These are phyloP conservation scores for Eupithecia tripunctaria DNA, from an alignment of 2,888 invertebrate genomes.

Conservation along the genomic window DNA sequence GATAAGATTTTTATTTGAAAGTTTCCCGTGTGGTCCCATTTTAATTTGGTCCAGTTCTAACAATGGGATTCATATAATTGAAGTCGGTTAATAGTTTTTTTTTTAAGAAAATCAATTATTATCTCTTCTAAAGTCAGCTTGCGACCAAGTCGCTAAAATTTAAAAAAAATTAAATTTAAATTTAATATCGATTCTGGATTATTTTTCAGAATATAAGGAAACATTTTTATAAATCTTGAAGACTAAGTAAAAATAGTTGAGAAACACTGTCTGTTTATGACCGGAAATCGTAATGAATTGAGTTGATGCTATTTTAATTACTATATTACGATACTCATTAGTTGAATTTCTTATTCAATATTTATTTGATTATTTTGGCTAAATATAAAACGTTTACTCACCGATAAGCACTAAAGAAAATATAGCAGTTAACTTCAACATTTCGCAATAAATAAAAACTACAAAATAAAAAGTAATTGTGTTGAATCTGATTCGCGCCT, in stretches of 20 bases:
- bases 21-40: too few species aligned
- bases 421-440: conserved; percentile 71
- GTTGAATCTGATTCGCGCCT: conserved; percentile 34
- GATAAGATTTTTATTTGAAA: too few species aligned
- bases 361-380: neutral
- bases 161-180: neutral
- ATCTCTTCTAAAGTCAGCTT: conserved; percentile 61
- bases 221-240: too few species aligned
- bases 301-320: too few species aligned
- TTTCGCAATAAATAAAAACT: conserved; percentile 41
- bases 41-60: too few species aligned
- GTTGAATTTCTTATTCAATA: neutral
- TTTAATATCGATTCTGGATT: neutral
- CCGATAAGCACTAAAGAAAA: conserved; percentile 74
- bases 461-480: conserved; percentile 41
- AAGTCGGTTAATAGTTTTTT: too few species aligned
- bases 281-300: neutral
- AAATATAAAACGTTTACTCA: conserved; percentile 54
- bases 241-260: neutral
- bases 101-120: too few species aligned
- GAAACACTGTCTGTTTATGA: neutral
- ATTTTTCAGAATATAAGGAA: neutral
- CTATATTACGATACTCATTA: neutral
- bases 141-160: conserved; percentile 70
- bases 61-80: too few species aligned